These are phyloP conservation scores for Ophion ventricosus DNA, from an alignment of 2,888 invertebrate genomes.

Conservation along the genomic window DNA sequence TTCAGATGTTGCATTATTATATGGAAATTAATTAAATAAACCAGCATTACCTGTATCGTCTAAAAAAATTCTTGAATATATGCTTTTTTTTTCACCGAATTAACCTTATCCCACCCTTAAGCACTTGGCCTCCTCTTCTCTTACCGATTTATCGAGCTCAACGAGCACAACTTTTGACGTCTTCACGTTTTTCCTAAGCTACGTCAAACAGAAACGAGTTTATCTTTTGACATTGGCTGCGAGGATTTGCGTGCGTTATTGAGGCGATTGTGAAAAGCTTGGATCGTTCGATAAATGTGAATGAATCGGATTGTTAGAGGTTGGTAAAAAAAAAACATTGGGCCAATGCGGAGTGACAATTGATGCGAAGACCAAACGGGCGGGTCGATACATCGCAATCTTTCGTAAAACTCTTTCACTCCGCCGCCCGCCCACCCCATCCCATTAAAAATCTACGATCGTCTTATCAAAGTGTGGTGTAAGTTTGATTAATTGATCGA, in stretches of 20 bases:
- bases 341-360: background rate
- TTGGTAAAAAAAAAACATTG: background rate
- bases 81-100: no score
- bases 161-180: background rate
- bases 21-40: no score
- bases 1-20: no score
- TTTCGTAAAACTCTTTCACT: slow-evolving; percentile 6
- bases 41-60: no score
- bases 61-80: no score
- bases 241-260: background rate
- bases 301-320: background rate
- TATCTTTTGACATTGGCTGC: background rate
- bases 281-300: background rate
- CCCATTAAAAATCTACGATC: background rate
- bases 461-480: slow-evolving; percentile 12
- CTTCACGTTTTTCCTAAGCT: background rate
- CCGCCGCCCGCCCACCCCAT: no score
- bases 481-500: slow-evolving; percentile 48
- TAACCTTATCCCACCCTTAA: no score
- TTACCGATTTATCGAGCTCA: background rate
- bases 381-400: slow-evolving; percentile 11
- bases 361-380: background rate
- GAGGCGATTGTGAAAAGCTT: background rate
- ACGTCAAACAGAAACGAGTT: background rate
- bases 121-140: background rate